Evolutionary conservation across 2,113 vertebrate species (phyloP).

Genomic region (Haemorhous mexicanus): DNA sequence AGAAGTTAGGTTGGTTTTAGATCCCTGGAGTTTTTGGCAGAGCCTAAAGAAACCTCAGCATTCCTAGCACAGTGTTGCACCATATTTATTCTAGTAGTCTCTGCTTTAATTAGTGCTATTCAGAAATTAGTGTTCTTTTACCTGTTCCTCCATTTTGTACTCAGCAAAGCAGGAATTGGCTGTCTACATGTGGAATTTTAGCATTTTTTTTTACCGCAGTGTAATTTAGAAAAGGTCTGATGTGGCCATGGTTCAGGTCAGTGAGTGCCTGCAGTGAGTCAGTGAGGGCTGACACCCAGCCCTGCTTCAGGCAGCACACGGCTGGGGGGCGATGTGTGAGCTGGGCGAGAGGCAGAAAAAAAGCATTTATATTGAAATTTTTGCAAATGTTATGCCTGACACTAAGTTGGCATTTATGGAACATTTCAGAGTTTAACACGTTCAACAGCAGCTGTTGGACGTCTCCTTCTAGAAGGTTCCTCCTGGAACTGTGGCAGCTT

Average conservation of each 20-base stretch:
- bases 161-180: neutral
- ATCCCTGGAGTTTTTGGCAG: conserved; percentile 27
- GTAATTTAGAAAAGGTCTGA: neutral
- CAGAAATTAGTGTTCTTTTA: neutral
- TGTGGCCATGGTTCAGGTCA: accelerated
- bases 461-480: neutral
- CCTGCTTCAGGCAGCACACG: too few species aligned
- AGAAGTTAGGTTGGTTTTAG: conserved; percentile 40
- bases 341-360: neutral
- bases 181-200: neutral
- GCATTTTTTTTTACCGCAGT: neutral
- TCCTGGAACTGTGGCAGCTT: neutral
- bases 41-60: neutral
- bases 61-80: neutral
- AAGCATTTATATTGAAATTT: neutral
- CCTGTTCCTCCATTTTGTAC: neutral
- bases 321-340: accelerated
- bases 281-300: accelerated
- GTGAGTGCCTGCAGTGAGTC: neutral
- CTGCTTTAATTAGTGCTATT: neutral
- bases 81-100: neutral
- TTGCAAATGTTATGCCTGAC: neutral
- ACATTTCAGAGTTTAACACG: neutral
- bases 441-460: neutral
- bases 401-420: neutral